Conservation (phyloP, 2,888 invertebrate genomes). For the Adelphocoris suturalis region DNA sequence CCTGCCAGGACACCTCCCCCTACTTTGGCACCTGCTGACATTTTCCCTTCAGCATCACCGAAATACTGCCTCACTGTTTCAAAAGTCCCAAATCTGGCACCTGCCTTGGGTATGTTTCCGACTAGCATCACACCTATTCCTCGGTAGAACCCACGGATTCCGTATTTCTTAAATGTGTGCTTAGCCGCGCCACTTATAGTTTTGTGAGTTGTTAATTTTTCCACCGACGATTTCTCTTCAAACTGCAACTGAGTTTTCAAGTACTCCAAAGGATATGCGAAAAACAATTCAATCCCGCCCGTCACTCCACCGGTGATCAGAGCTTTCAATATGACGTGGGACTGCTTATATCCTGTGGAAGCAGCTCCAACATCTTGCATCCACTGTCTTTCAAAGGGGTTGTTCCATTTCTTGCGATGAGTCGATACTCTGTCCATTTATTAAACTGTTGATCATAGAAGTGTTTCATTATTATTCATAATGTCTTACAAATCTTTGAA, state of each 20-base stretch:
- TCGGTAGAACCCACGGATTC: constrained; percentile 94
- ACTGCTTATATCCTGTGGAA: constrained; percentile 77
- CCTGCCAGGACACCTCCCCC: constrained; percentile 97
- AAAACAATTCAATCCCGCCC: constrained; percentile 98
- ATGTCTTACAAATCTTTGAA: no score
- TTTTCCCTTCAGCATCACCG: constrained; percentile 88
- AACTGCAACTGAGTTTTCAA: constrained; percentile 99
- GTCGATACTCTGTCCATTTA: background rate
- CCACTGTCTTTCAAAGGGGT: background rate
- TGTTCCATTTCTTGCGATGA: background rate
- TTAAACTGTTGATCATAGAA: background rate
- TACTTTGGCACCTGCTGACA: constrained; percentile 87
- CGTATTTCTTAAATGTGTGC: constrained; percentile 93
- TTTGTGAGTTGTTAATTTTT: constrained; percentile 85
- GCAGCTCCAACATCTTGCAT: background rate
- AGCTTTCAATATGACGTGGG: constrained; percentile 89
- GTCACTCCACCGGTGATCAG: constrained; percentile 97
- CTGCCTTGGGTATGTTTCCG: constrained; percentile 99
- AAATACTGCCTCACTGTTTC: constrained; percentile 91
- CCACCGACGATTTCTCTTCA: constrained; percentile 90
- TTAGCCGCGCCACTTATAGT: constrained; percentile 94
- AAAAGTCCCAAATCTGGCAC: constrained; percentile 97
- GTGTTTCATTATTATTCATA: no score
- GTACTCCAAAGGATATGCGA: constrained; percentile 99
- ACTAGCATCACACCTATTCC: constrained; percentile 96